Percentiles rank a stretch among this genome's conserved stretches.
Evolutionary conservation across 2,797 vertebrate species (phyloP).

Genomic region (Enteromius mattozi): DNA sequence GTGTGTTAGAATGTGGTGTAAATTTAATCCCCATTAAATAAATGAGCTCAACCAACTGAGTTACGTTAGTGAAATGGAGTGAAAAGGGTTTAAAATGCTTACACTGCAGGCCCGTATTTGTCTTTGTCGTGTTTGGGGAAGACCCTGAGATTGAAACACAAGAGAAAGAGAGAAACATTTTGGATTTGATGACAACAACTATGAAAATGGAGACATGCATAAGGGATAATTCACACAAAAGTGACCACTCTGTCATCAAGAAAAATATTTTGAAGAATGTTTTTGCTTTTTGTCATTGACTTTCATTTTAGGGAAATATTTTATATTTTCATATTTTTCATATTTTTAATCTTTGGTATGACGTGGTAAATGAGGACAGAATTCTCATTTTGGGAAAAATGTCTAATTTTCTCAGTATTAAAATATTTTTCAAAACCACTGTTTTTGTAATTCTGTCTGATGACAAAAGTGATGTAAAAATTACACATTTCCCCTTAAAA

Average conservation of each 20-base stretch:
- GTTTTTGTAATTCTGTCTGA: background rate
- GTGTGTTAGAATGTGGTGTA: background rate
- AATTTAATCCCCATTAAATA: background rate
- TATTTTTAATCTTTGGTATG: background rate
- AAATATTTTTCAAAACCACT: background rate
- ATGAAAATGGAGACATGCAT: background rate
- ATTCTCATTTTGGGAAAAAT: background rate
- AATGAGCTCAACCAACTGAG: background rate
- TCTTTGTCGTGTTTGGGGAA: slow-evolving; percentile 66
- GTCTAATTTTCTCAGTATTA: background rate
- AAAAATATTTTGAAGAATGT: background rate
- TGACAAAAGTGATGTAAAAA: background rate
- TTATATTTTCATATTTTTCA: background rate
- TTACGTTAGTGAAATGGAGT: background rate
- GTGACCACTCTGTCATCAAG: background rate
- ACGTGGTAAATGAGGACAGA: background rate
- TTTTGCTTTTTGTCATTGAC: background rate
- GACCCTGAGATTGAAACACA: slow-evolving; percentile 52
- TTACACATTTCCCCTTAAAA: background rate
- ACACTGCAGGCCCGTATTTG: slow-evolving; percentile 64
- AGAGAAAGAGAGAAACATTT: slow-evolving; percentile 36
- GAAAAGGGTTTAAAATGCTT: slow-evolving; percentile 46
- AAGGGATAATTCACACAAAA: background rate
- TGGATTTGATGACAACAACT: background rate
- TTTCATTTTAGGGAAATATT: background rate